Conservation (phyloP, 2,888 invertebrate genomes). For the Cosmia trapezina region DNA sequence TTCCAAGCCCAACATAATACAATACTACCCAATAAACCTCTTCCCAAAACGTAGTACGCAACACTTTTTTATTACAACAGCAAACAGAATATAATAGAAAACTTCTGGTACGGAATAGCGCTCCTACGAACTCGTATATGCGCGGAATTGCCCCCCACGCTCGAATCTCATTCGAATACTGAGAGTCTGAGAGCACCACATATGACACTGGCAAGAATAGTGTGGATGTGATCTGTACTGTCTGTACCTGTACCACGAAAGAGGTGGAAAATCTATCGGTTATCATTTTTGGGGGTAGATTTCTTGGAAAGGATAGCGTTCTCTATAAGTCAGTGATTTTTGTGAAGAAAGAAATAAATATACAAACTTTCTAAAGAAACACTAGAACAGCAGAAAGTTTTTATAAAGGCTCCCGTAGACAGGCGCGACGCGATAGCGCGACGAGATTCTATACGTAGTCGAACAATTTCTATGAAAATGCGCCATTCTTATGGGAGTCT, state of each 20-base stretch:
- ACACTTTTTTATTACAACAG: constrained; percentile 48
- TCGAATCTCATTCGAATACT: constrained; percentile 59
- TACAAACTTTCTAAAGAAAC: neutral
- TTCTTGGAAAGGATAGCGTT: neutral
- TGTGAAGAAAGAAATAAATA: no score
- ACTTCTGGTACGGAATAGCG: constrained; percentile 42
- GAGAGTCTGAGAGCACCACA: constrained; percentile 32
- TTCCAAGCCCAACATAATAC: constrained; percentile 21
- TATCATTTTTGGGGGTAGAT: neutral
- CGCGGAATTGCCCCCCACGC: constrained; percentile 51
- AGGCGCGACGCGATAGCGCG: no score
- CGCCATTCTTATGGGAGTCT: no score
- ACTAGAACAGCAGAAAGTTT: neutral
- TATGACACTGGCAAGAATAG: constrained; percentile 42
- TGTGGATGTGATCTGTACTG: constrained; percentile 24
- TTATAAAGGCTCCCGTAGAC: neutral
- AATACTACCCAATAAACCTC: constrained; percentile 38
- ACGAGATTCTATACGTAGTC: no score
- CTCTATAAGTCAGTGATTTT: neutral
- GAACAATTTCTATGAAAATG: no score
- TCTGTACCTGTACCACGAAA: constrained; percentile 35
- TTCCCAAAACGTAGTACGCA: constrained; percentile 21
- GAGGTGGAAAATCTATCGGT: neutral
- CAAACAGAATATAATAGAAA: constrained; percentile 50
- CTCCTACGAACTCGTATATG: constrained; percentile 30